A percentile compares a stretch with the other conserved stretches of the same genome.
phyloP scores from a whole-genome alignment of 1,140 invertebrate species.

The Cryptotermes secundus region DNA sequence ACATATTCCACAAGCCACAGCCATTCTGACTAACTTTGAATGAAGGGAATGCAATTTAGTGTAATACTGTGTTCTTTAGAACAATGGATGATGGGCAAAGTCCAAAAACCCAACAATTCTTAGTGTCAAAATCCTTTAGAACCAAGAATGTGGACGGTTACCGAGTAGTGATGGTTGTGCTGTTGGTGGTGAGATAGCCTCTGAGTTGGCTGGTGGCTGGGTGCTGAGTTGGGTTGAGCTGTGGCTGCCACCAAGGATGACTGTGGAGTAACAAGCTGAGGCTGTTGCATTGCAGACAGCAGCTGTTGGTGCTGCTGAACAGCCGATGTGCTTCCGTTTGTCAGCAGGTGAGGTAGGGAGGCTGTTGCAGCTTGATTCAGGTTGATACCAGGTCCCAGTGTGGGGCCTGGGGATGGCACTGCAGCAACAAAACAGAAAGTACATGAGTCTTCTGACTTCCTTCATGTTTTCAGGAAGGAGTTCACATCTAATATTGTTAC shows the following conservation, averaged over 20 bases:
- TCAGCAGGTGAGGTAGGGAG: constrained; percentile 63
- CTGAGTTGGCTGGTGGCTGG: constrained; percentile 53
- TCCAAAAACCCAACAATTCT: no score
- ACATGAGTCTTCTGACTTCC: no score
- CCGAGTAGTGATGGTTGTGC: constrained; percentile 51
- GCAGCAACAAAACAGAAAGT: not conserved
- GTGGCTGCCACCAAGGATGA: constrained; percentile 50
- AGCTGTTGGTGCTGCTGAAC: constrained; percentile 57
- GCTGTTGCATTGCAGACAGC: constrained; percentile 52
- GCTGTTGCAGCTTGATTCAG: constrained; percentile 65
- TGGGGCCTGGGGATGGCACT: constrained; percentile 23
- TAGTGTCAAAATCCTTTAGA: no score
- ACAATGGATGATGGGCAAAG: no score
- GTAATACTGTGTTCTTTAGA: no score
- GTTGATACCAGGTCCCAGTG: constrained; percentile 33
- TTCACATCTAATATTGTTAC: no score
- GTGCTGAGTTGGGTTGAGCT: constrained; percentile 47
- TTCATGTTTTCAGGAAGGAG: no score
- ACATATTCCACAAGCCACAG: no score
- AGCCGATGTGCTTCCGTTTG: constrained; percentile 58
- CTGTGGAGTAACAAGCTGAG: constrained; percentile 49
- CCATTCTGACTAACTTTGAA: no score
- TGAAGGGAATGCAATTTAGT: no score
- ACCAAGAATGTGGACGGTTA: constrained; percentile 36
- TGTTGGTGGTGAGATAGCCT: constrained; percentile 49